phyloP scores from a whole-genome alignment of 2,888 invertebrate genomes.

The Drosophila demipolita region DNA sequence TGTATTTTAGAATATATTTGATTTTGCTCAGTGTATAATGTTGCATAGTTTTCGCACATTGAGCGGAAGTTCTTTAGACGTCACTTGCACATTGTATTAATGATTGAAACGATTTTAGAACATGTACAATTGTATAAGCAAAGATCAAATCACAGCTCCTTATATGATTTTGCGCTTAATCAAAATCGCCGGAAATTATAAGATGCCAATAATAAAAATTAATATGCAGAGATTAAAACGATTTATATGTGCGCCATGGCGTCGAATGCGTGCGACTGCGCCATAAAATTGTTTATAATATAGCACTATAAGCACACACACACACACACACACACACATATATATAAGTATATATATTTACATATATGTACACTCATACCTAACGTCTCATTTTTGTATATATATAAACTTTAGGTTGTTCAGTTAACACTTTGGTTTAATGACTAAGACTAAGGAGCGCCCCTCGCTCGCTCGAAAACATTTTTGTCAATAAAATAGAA shows the following conservation, averaged over 20 bases:
- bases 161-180: slow-evolving; percentile 55
- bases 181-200: slow-evolving; percentile 70
- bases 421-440: slow-evolving; percentile 68
- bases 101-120: slow-evolving; percentile 16
- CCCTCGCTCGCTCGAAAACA: slow-evolving; percentile 44
- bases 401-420: slow-evolving; percentile 50
- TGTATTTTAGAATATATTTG: neutral
- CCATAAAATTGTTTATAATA: slow-evolving; percentile 64
- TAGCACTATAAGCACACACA: slow-evolving; percentile 34
- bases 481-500: slow-evolving; percentile 76
- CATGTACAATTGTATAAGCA: neutral
- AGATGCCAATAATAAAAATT: slow-evolving; percentile 74
- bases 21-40: slow-evolving; percentile 25
- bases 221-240: slow-evolving; percentile 79
- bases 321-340: slow-evolving; percentile 14
- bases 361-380: slow-evolving; percentile 8
- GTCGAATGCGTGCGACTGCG: slow-evolving; percentile 66
- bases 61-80: slow-evolving; percentile 54
- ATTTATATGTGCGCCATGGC: slow-evolving; percentile 74
- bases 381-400: slow-evolving; percentile 13
- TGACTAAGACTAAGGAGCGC: slow-evolving; percentile 82
- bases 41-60: slow-evolving; percentile 24
- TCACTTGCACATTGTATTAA: slow-evolving; percentile 55
- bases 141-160: slow-evolving; percentile 53
- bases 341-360: slow-evolving; percentile 11